These are phyloP conservation scores for Lycodopsis pacificus DNA, from an alignment of 2,797 vertebrate species.

Conservation along the genomic window DNA sequence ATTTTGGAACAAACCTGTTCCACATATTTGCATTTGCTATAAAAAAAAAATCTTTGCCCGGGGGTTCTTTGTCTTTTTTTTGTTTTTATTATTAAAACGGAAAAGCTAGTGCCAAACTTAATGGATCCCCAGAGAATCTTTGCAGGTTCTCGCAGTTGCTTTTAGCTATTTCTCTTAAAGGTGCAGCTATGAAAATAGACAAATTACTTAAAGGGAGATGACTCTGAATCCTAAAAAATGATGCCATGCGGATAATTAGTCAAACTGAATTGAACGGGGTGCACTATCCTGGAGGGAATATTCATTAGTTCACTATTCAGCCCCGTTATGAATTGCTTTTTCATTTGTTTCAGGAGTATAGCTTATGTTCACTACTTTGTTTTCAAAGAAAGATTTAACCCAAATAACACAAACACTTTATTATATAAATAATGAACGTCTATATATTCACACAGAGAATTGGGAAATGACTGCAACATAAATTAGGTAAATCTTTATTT, in stretches of 20 bases:
- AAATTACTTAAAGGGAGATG: not conserved
- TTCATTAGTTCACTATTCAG: not conserved
- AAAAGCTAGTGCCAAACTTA: not conserved
- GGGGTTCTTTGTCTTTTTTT: not conserved
- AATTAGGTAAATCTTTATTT: constrained; percentile 56
- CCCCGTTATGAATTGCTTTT: not conserved
- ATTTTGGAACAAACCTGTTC: constrained; percentile 5
- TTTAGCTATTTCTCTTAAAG: not conserved
- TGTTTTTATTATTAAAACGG: not conserved
- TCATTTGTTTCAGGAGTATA: not conserved
- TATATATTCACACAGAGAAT: not conserved
- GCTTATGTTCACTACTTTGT: not conserved
- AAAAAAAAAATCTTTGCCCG: constrained; percentile 11
- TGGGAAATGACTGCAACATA: constrained; percentile 36
- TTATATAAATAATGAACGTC: not conserved
- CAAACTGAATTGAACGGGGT: not conserved
- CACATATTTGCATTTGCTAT: constrained; percentile 34
- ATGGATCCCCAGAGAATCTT: not conserved
- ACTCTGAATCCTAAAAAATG: not conserved
- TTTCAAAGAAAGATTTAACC: not conserved
- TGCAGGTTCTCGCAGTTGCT: not conserved
- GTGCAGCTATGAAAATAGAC: not conserved
- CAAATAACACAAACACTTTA: not conserved
- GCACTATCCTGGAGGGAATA: not conserved
- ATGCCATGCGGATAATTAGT: not conserved